Conservation (phyloP, 1,140 invertebrate genomes). For the Rhynchophorus ferrugineus region DNA sequence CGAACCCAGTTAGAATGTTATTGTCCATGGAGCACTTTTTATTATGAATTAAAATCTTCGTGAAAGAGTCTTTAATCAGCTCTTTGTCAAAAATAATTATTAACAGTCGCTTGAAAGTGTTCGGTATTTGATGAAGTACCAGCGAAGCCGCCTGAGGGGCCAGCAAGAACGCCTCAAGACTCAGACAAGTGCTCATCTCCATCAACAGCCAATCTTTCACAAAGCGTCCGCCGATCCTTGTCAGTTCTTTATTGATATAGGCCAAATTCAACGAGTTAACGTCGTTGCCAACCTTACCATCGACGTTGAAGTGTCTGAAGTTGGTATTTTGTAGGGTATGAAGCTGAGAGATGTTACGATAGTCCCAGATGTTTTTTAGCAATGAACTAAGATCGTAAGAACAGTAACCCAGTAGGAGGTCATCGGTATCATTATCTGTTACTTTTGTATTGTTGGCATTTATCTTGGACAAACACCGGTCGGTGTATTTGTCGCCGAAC, state of each 20-base stretch:
- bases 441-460: too few relatives aligned
- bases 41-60: slow-evolving; percentile 11
- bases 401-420: slow-evolving; percentile 20
- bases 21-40: neutral
- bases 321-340: slow-evolving; percentile 2
- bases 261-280: slow-evolving; percentile 14
- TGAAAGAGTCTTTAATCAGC: slow-evolving; percentile 2
- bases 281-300: neutral
- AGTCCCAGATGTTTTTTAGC: slow-evolving; percentile 25
- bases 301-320: neutral
- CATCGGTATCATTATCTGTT: neutral
- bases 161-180: slow-evolving; percentile 20
- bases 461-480: too few relatives aligned
- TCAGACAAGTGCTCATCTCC: slow-evolving; percentile 11
- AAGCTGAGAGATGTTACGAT: slow-evolving; percentile 15
- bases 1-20: slow-evolving; percentile 21
- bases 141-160: slow-evolving; percentile 20
- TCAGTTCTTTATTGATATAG: neutral
- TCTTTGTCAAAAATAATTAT: slow-evolving; percentile 7
- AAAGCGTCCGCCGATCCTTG: neutral
- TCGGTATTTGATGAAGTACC: slow-evolving; percentile 18
- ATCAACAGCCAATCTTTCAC: slow-evolving; percentile 15
- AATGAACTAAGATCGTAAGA: slow-evolving; percentile 26
- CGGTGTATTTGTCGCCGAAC: slow-evolving; percentile 21
- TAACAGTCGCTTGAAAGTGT: slow-evolving; percentile 21